Percentiles rank a stretch among this genome's conserved stretches.
phyloP scores from a whole-genome alignment of 2,797 vertebrate species.

The Varecia variegata region DNA sequence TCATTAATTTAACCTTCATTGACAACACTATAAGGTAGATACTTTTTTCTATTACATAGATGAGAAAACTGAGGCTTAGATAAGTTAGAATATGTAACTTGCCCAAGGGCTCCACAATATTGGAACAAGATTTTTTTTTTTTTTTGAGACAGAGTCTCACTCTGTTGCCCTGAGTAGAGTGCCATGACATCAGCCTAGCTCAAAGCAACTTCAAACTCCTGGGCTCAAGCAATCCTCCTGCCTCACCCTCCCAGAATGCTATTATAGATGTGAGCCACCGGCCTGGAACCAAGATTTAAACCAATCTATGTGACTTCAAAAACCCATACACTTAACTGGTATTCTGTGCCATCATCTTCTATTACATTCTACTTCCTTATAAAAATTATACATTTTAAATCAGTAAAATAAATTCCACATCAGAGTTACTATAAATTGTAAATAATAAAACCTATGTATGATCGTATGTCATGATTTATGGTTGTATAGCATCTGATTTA shows the following conservation, averaged over 20 bases:
- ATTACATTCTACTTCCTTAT: background rate
- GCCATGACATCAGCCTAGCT: no score
- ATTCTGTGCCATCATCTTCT: background rate
- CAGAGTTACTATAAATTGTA: background rate
- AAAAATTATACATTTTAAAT: slow-evolving; percentile 5
- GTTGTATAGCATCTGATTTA: background rate
- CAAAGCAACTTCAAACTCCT: no score
- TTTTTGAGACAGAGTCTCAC: no score
- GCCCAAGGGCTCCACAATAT: background rate
- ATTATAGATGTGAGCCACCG: no score
- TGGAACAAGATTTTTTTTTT: background rate
- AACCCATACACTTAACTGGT: background rate
- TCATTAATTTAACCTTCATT: background rate
- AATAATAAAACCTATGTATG: background rate
- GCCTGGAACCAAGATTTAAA: background rate
- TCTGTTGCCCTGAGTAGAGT: no score
- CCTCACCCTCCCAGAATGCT: no score
- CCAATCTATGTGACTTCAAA: background rate
- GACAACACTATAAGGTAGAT: background rate
- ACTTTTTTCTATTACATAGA: background rate
- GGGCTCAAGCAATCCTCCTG: no score
- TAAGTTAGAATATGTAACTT: slow-evolving; percentile 1
- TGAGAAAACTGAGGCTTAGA: background rate
- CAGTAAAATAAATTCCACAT: slow-evolving; percentile 24
- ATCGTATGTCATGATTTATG: slow-evolving; percentile 5